Base-by-base conservation (phyloP, 37 sponge, comb jelly and placozoan genomes). In the Crambe crambe region DNA sequence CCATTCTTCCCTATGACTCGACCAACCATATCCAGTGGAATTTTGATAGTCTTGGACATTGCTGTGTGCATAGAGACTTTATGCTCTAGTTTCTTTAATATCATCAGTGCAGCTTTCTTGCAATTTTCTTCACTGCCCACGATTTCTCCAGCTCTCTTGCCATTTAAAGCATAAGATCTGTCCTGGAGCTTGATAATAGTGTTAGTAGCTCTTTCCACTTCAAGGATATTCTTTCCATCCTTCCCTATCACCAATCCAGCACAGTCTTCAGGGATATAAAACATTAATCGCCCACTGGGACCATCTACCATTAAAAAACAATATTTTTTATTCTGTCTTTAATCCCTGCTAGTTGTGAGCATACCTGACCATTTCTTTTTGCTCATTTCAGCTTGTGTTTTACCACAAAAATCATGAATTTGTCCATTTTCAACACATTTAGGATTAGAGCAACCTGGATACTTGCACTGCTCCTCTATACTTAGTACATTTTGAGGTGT, bases 191-290 rank as follows among this genome's bases (percentile, higher is more conserved):
- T 83, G 22, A 89, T 79, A 3, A 32, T 89, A 34, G 88, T 81
- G 67, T 83, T 67, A 3, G 83, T 87, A 34, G 89, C 85, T 35
- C 80, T 81, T 58, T 94, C 79, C 0, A 94, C 78, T 43, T 64
- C 73, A 17, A 63, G 36, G 27, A 89, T 83, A 41, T 84, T 94
- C 47, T 83, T 81, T 27, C 94, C 94, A 20, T 83, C 87, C 29
- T 56, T 86, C 4, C 94, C 94, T 56, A 94, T 87, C n/a, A 94
- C 68, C 60, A 90, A 42, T 80, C 94, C 94, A 47, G 73, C 79
- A 20, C 71, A 42, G 59, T 94, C 94, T 37, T 76, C 64, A 58
- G 90, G 82, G 34, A 76, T 37, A 58, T 3, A 61, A 22, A 60
- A 76, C 20, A 37, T 61, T 27, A 54, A 57, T 9, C 29, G 17